These are phyloP conservation scores for Zapornia atra DNA, from an alignment of 2,113 vertebrate genomes.

Conservation along the genomic window DNA sequence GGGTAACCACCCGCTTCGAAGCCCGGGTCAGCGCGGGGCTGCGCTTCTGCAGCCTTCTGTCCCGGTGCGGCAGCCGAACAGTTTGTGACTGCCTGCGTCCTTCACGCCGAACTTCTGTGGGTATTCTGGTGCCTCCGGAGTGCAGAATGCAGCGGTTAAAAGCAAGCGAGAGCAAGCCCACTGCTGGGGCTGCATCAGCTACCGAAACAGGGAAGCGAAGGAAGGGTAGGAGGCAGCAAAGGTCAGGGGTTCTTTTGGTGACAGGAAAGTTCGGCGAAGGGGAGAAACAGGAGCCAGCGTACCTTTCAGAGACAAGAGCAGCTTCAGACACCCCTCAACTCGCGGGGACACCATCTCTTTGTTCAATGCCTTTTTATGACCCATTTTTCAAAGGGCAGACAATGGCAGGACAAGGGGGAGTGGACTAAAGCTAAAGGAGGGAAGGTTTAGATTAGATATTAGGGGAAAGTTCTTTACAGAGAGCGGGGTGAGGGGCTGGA, in stretches of 20 bases:
- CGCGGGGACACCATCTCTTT: not conserved
- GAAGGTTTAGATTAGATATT: too few species aligned
- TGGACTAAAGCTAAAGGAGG: too few species aligned
- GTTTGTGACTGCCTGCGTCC: not conserved
- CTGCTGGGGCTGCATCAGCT: not conserved
- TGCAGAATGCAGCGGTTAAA: not conserved
- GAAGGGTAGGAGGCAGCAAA: not conserved
- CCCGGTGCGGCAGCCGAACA: not conserved
- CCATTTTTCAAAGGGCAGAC: too few species aligned
- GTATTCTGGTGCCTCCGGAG: not conserved
- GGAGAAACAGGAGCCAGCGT: not conserved
- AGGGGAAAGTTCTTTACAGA: too few species aligned
- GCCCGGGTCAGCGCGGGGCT: not conserved
- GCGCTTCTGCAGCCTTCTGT: not conserved
- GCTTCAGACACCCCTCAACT: constrained; percentile 35
- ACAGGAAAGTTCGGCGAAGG: not conserved
- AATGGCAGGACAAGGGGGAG: too few species aligned
- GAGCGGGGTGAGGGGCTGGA: too few species aligned
- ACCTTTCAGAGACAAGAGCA: constrained; percentile 51
- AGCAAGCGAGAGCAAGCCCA: not conserved
- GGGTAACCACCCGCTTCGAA: too few species aligned
- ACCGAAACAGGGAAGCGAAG: not conserved
- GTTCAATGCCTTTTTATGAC: not conserved
- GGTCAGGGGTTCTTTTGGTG: not conserved
- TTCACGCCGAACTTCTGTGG: not conserved